These are phyloP conservation scores for Leptocoma aspasia DNA, from an alignment of 2,113 vertebrate genomes.

Conservation along the genomic window DNA sequence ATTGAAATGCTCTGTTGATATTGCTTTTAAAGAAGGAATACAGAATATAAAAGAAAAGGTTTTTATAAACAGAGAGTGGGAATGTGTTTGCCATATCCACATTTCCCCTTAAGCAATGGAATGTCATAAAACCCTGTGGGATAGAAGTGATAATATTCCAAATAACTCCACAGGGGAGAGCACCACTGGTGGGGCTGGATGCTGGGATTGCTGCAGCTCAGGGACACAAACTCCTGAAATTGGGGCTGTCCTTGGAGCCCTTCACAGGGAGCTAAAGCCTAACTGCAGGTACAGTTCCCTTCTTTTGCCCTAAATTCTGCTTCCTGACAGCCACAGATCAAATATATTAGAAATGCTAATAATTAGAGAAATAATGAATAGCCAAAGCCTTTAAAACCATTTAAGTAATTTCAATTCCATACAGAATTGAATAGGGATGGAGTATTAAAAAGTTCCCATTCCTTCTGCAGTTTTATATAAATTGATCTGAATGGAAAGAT, in stretches of 20 bases:
- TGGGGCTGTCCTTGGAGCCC: background rate
- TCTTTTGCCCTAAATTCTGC: background rate
- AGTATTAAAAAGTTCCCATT: background rate
- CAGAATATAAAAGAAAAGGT: background rate
- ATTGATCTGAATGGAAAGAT: background rate
- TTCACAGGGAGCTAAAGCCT: fast-evolving
- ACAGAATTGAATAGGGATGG: background rate
- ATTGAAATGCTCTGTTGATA: too few relatives aligned
- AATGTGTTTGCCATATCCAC: background rate
- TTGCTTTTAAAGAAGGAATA: background rate
- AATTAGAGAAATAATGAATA: background rate
- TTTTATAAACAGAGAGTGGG: background rate
- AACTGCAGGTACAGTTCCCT: background rate
- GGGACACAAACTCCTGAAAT: fast-evolving
- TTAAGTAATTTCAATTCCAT: background rate
- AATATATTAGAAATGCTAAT: background rate
- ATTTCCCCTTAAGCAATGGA: background rate
- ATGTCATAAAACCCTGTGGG: background rate
- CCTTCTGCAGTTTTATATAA: background rate
- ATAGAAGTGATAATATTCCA: background rate
- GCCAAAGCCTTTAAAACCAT: background rate
- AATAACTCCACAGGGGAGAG: background rate
- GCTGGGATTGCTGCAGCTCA: background rate
- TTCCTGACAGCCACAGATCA: background rate
- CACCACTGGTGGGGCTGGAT: background rate